Conservation (phyloP, 2,888 invertebrate species). For the Balanococcus diminutus region DNA sequence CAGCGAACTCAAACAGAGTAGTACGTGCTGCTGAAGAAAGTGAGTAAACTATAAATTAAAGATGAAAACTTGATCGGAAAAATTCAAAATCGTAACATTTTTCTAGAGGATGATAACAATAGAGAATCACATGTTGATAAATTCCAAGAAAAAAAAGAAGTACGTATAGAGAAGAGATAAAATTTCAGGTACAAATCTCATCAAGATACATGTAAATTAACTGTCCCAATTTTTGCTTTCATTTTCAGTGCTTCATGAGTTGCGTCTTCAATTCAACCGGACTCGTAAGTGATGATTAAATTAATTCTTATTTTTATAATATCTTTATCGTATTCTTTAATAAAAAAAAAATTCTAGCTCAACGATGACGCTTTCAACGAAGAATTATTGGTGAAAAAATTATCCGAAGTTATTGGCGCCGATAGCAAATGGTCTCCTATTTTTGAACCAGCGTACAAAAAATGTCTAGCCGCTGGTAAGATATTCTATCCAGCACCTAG, state of each 20-base stretch:
- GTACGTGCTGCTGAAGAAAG: not conserved
- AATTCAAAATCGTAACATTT: not conserved
- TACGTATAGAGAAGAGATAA: not conserved
- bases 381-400: constrained; percentile 51
- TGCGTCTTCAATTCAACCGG: constrained; percentile 58
- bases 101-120: not conserved
- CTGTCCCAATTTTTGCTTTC: not conserved
- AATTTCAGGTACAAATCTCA: not conserved
- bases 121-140: not conserved
- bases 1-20: not conserved
- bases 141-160: constrained; percentile 46
- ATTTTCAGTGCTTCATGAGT: constrained; percentile 58
- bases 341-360: not conserved
- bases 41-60: not conserved
- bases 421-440: constrained; percentile 55
- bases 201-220: not conserved
- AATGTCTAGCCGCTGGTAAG: constrained; percentile 55
- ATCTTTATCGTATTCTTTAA: not conserved
- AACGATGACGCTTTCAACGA: constrained; percentile 55
- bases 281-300: constrained; percentile 57
- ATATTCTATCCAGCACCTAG: too few relatives aligned
- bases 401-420: constrained; percentile 49
- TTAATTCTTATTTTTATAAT: not conserved
- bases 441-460: constrained; percentile 49
- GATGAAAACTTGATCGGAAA: not conserved